A percentile compares a stretch with the other conserved stretches of the same genome.
phyloP scores from a whole-genome alignment of 2,888 invertebrate species.

The Cepaea hortensis region DNA sequence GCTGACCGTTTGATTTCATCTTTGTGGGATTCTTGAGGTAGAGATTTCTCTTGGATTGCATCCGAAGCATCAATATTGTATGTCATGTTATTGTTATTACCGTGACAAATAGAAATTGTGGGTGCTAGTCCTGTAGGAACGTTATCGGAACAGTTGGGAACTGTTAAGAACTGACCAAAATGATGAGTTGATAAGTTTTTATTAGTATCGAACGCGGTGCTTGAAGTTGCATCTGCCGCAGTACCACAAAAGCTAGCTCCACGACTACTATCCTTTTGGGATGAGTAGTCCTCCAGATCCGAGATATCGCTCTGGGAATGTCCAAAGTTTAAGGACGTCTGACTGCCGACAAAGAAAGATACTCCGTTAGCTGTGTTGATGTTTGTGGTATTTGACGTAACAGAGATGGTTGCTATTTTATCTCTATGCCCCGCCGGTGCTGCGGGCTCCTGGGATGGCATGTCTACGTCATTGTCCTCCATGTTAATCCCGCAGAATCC shows the following conservation, averaged over 20 bases:
- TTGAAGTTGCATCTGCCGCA: neutral
- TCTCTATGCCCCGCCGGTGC: neutral
- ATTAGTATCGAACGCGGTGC: slow-evolving; percentile 7
- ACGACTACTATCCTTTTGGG: neutral
- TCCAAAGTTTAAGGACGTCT: slow-evolving; percentile 10
- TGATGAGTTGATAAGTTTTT: slow-evolving; percentile 28
- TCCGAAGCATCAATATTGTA: neutral
- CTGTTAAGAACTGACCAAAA: slow-evolving; percentile 34
- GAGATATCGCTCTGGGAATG: slow-evolving; percentile 7
- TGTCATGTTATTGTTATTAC: slow-evolving; percentile 9
- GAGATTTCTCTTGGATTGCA: neutral
- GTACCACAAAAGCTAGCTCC: neutral
- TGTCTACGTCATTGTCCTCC: slow-evolving; percentile 20
- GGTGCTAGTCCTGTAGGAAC: neutral
- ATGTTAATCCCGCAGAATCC: slow-evolving; percentile 26
- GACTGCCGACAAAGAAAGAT: slow-evolving; percentile 42
- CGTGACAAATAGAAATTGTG: neutral
- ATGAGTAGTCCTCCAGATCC: neutral
- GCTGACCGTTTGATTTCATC: slow-evolving; percentile 38
- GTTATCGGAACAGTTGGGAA: slow-evolving; percentile 17
- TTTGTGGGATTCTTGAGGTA: neutral
- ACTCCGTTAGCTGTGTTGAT: slow-evolving; percentile 18
- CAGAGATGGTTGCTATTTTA: slow-evolving; percentile 5
- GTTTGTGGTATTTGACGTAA: slow-evolving; percentile 28
- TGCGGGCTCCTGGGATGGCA: neutral